Base-by-base conservation (phyloP, 1,140 invertebrate species). In the Ceratina calcarata region DNA sequence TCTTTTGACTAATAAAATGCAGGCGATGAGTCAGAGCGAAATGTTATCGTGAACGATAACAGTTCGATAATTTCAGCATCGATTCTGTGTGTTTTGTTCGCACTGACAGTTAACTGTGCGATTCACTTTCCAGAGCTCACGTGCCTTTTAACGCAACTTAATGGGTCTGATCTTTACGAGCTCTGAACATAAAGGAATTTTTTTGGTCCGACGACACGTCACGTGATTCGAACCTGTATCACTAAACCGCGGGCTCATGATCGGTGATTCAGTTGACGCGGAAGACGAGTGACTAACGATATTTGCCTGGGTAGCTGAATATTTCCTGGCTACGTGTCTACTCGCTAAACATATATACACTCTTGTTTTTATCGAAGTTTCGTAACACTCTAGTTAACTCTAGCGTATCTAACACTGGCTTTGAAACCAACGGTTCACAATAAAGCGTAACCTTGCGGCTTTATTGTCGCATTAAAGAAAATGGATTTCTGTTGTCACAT, bases 281-380 rank as follows among this genome's bases (percentile, higher is more conserved):
- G 32, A 16, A 18, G 32, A 27, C 24, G 16, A 72, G 24, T 64
- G 60, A 78, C 58, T 62, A 61, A 78, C 27, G 1, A 7, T 18
- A 22, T 72, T 27, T n/a, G 51, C 27, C 20, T 10, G 13, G 32
- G 51, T 49, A 78, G 13, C 20, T 65, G 37, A 45, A 45, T 72
- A 12, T 64, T 45, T 27, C 0, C 3, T 16, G 7, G 55, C n/a
- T 55, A 60, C 24, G 10, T 66, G 20, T 37, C n/a, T 16, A 51
- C n/a, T 37, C 37, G 37, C 45, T 13, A 20, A 8, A 45, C 18
- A 27, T 6, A 15, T 37, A 62, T 60, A 32, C 55, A 16, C 65
- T 20, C 37, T 8, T 32, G 45, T 51, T 78, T 71, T 78, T 45
- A 51, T 32, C 49, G 69, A 8, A 24, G 76, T 78, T 71, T 78